Conservation (phyloP, 1,140 invertebrate species). For the Aphidius gifuensis region DNA sequence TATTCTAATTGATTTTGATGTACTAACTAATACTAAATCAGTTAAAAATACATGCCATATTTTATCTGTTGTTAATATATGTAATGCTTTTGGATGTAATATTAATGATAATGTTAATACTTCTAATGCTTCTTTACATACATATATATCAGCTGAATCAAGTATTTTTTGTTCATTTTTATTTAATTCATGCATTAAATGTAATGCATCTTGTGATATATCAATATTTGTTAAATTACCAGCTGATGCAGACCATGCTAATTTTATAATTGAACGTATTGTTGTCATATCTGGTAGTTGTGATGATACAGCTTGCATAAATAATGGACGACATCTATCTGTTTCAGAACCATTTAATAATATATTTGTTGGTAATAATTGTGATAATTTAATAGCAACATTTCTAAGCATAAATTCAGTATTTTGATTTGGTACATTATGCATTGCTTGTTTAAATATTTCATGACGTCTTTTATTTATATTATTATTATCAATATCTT, state of each 20-base stretch:
- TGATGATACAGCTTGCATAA: slow-evolving; percentile 61
- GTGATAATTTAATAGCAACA: slow-evolving; percentile 73
- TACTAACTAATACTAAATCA: slow-evolving; percentile 81
- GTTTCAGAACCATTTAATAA: slow-evolving; percentile 51
- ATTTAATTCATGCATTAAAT: slow-evolving; percentile 56
- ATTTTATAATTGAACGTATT: slow-evolving; percentile 67
- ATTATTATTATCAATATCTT: slow-evolving; percentile 49
- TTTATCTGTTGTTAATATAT: slow-evolving; percentile 68
- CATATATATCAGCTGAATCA: slow-evolving; percentile 59
- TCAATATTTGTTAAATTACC: slow-evolving; percentile 68
- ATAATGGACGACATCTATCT: slow-evolving; percentile 54
- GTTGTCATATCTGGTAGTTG: slow-evolving; percentile 66
- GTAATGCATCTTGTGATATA: slow-evolving; percentile 62
- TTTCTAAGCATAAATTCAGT: slow-evolving; percentile 68
- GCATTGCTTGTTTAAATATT: slow-evolving; percentile 69
- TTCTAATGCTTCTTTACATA: slow-evolving; percentile 91
- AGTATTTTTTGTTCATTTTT: slow-evolving; percentile 51
- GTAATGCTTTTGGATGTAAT: slow-evolving; percentile 77
- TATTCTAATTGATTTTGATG: slow-evolving; percentile 67
- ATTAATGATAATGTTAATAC: slow-evolving; percentile 81
- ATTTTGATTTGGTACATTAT: slow-evolving; percentile 67
- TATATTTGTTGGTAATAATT: slow-evolving; percentile 65
- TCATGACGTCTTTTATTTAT: slow-evolving; percentile 51
- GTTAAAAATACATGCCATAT: slow-evolving; percentile 86
- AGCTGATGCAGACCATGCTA: slow-evolving; percentile 76